A percentile compares a stretch with the other conserved stretches of the same genome.
Evolutionary conservation across 2,113 vertebrate species (phyloP).

Genomic region (Otolemur garnettii): DNA sequence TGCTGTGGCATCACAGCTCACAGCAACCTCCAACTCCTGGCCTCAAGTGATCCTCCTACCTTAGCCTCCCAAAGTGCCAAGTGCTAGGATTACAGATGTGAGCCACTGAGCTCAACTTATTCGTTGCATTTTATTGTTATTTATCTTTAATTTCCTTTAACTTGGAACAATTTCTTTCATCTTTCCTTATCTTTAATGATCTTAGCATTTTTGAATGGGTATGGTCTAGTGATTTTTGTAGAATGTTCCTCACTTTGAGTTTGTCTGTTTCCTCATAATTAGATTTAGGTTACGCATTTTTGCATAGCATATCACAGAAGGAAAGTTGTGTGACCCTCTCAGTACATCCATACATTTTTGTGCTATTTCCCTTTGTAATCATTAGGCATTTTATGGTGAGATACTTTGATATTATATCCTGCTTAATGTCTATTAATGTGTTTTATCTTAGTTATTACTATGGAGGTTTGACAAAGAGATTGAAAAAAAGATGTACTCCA

Average conservation of each 20-base stretch:
- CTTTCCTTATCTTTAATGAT: neutral
- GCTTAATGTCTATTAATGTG: neutral
- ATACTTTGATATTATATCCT: neutral
- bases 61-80: too few species aligned
- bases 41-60: too few species aligned
- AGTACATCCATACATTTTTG: neutral
- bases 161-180: neutral
- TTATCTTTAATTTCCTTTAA: neutral
- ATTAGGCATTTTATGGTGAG: neutral
- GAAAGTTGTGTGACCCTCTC: neutral
- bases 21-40: too few species aligned
- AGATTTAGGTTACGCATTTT: neutral
- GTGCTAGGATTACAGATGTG: too few species aligned
- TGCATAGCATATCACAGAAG: neutral
- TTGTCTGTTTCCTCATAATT: neutral
- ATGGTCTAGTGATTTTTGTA: neutral
- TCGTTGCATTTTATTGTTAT: neutral
- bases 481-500: neutral
- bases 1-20: too few species aligned
- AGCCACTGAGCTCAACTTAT: too few species aligned
- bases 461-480: constrained; percentile 18
- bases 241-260: neutral
- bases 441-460: neutral
- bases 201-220: neutral
- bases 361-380: neutral